Percentiles rank a stretch among this genome's conserved stretches.
phyloP scores from a whole-genome alignment of 2,888 invertebrate species.

The Lepidocyrtinus sp. region DNA sequence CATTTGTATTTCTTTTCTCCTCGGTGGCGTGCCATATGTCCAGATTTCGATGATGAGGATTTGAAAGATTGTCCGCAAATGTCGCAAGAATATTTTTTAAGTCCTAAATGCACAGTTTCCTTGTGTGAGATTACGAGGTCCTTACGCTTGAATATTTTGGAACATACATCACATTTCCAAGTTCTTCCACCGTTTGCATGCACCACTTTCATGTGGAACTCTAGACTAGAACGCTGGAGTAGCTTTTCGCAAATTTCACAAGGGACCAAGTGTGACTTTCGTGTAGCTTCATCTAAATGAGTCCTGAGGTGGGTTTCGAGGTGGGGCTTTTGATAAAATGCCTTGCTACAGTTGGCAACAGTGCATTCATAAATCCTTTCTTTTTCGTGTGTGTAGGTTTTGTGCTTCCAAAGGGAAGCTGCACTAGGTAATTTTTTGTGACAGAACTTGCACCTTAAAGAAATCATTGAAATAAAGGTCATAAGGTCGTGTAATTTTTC shows the following conservation, averaged over 20 bases:
- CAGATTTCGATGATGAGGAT: constrained; percentile 31
- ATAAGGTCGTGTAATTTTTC: no score
- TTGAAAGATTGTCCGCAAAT: constrained; percentile 53
- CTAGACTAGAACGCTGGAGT: constrained; percentile 30
- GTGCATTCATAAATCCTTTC: constrained; percentile 46
- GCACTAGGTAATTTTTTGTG: constrained; percentile 61
- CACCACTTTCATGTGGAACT: constrained; percentile 47
- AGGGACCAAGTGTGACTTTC: constrained; percentile 38
- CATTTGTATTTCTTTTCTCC: no score
- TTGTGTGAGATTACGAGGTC: constrained; percentile 20
- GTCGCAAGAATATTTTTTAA: constrained; percentile 57
- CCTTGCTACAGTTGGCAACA: constrained; percentile 41
- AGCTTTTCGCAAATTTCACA: constrained; percentile 52
- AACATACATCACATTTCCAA: constrained; percentile 62
- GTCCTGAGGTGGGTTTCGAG: constrained; percentile 53
- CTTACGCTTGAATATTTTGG: constrained; percentile 54
- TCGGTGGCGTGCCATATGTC: no score
- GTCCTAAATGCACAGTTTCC: constrained; percentile 29
- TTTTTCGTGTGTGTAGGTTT: constrained; percentile 54
- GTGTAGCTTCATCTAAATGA: constrained; percentile 55
- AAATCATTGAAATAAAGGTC: no score
- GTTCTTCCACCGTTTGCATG: constrained; percentile 54
- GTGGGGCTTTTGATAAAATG: constrained; percentile 55
- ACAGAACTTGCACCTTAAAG: constrained; percentile 60
- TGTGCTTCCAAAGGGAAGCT: constrained; percentile 63